Evolutionary conservation across 2,113 vertebrate genomes (phyloP), one percentile per base, ranked within the genome.

Genomic region (Carassius gibelio): DNA sequence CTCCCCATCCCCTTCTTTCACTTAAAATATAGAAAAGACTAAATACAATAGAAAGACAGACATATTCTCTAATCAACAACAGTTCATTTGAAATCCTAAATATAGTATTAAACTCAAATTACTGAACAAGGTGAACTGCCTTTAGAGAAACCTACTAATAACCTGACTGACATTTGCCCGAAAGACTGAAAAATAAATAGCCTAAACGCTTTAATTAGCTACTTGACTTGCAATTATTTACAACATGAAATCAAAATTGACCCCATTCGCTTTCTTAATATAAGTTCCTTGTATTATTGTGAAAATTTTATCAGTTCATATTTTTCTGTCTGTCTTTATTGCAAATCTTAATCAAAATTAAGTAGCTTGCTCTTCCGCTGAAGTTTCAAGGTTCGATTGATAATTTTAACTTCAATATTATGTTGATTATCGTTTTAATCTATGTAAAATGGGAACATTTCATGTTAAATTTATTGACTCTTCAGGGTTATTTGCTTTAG

Each of bases 1-100:
- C 36, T 30, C 79, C 45, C 59, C 57, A 13, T 45, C 30, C 76
- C 7, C n/a, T 72, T 38, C 55, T 84, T 19, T 45, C 82, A 34
- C 21, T 38, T 81, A 81, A 38, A 75, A 81, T n/a, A 71, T 50
- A 75, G 21, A 86, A 21, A 38, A 86, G 34, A 69, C 61, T 80
- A 52, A 42, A 61, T 82, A 57, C 38, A 48, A 87, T 72, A 82
- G 21, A 81, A 83, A 83, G 17, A 84, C 38, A 38, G 7, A 42
- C 42, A 42, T 42, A 62, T 69, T 57, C 66, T 55, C 30, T 42
- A 71, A 64, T 38, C 13, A 42, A 30, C 72, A 61, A 59, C 30
- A 36, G 42, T 66, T 6, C 8, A 50, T 14, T 9, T 30, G 7
- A 64, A 64, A 55, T 4, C 34, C 55, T 80, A 74, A 80, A 55